Conservation (phyloP, 2,797 vertebrate species). For the Scolopax rusticola region DNA sequence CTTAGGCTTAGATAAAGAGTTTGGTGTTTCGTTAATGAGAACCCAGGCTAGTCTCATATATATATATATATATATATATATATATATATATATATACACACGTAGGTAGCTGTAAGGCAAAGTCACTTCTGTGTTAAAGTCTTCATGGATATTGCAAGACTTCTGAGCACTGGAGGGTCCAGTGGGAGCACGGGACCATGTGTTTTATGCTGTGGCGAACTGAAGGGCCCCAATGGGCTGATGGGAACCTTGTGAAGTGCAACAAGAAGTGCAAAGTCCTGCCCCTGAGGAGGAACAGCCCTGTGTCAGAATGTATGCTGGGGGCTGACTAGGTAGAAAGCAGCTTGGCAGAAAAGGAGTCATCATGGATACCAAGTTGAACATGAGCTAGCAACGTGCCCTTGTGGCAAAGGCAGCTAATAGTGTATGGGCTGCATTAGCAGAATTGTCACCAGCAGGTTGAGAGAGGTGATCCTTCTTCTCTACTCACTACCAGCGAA, state of each 20-base stretch:
- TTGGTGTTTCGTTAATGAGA: fast-evolving
- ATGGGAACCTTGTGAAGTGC: not conserved
- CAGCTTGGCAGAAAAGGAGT: not conserved
- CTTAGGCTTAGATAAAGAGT: not conserved
- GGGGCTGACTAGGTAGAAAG: not conserved
- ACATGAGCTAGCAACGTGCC: not conserved
- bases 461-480: not conserved
- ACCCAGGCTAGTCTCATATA: not conserved
- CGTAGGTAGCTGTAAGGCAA: not conserved
- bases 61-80: too few relatives aligned
- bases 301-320: too few relatives aligned
- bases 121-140: not conserved
- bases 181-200: not conserved
- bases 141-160: not conserved
- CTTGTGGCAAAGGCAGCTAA: not conserved
- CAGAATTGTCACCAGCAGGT: not conserved
- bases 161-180: not conserved
- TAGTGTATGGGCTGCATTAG: not conserved
- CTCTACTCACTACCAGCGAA: not conserved
- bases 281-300: not conserved
- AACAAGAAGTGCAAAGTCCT: not conserved
- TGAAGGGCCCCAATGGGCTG: not conserved
- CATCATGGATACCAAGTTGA: not conserved
- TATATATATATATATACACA: too few relatives aligned
- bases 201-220: not conserved